These are phyloP conservation scores for Ctenopoma kingsleyae DNA, from an alignment of 2,797 vertebrate genomes.

Conservation along the genomic window DNA sequence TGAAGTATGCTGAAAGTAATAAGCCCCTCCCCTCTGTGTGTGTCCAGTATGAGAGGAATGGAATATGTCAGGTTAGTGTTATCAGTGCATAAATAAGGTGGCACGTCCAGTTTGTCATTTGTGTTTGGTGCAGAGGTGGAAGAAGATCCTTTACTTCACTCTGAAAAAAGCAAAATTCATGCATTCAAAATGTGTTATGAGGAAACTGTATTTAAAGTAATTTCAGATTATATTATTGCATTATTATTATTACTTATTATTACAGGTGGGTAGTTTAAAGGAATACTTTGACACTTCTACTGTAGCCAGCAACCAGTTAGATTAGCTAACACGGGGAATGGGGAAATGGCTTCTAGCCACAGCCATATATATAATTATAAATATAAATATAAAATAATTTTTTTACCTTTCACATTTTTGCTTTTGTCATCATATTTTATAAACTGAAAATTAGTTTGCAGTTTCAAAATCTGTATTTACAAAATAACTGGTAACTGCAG, in stretches of 20 bases:
- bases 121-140: neutral
- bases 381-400: too few species aligned
- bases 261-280: too few species aligned
- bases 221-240: too few species aligned
- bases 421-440: neutral
- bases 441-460: neutral
- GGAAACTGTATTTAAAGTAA: neutral
- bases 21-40: conserved; percentile 58
- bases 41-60: conserved; percentile 71
- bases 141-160: neutral
- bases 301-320: too few species aligned
- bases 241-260: too few species aligned
- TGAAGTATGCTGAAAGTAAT: conserved; percentile 47
- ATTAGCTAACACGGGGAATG: too few species aligned
- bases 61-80: conserved; percentile 66
- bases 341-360: too few species aligned
- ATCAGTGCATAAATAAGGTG: neutral
- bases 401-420: neutral
- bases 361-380: too few species aligned
- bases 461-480: neutral
- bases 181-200: neutral
- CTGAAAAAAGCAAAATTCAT: neutral
- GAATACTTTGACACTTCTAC: too few species aligned
- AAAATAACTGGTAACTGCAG: neutral
- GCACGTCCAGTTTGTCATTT: neutral